Percentiles rank a stretch among this genome's conserved stretches.
These are phyloP conservation scores for Mormyrops attenuatus DNA, from an alignment of 2,797 vertebrate species.

Conservation along the genomic window DNA sequence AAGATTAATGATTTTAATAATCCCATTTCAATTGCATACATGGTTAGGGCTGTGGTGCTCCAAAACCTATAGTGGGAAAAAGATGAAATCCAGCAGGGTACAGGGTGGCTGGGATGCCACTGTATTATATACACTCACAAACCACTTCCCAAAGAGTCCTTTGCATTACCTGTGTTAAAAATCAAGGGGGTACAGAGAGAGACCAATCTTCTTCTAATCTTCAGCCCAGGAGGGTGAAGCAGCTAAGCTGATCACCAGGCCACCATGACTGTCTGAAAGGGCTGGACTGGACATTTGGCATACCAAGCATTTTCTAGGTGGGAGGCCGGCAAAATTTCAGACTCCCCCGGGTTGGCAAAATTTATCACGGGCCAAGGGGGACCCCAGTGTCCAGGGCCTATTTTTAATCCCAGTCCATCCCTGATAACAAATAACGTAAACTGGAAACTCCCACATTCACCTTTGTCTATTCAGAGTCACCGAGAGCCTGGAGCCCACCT, in stretches of 20 bases:
- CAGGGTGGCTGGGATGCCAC: too few species aligned
- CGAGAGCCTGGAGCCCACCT: neutral
- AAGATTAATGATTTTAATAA: conserved; percentile 10
- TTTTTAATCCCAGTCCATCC: neutral
- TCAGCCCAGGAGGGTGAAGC: neutral
- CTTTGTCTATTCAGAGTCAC: neutral
- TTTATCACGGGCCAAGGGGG: neutral
- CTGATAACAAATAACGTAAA: neutral
- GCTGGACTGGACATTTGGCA: neutral
- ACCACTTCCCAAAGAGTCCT: neutral
- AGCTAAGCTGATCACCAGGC: neutral
- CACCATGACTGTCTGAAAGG: neutral
- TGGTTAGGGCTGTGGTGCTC: neutral
- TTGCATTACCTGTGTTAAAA: neutral
- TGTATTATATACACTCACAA: neutral
- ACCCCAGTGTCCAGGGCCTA: neutral
- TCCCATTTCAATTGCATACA: neutral
- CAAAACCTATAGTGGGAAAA: neutral
- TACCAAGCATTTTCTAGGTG: neutral
- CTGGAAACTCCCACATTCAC: neutral
- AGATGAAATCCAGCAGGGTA: neutral
- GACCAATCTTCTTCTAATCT: neutral
- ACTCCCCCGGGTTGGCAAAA: neutral
- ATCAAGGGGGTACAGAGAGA: neutral
- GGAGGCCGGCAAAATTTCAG: neutral